A percentile compares a stretch with the other conserved stretches of the same genome.
phyloP scores from a whole-genome alignment of 2,797 vertebrate species.

The Leptatherina wallacei region DNA sequence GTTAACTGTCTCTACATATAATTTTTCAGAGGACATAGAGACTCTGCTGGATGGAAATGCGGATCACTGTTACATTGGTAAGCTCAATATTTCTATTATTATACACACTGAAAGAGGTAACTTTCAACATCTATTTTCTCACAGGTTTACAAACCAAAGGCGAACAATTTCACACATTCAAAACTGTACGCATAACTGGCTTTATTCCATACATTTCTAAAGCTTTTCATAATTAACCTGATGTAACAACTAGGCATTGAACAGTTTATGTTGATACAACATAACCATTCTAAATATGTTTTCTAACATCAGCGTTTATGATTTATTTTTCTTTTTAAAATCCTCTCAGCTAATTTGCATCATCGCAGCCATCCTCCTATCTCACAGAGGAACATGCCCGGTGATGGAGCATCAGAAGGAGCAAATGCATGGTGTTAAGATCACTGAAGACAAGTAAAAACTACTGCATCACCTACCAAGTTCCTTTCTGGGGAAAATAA shows the following conservation, averaged over 20 bases:
- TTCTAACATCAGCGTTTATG: not conserved
- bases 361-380: constrained; percentile 56
- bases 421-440: not conserved
- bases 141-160: not conserved
- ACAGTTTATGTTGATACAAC: too few species aligned
- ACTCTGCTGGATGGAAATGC: constrained; percentile 49
- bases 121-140: not conserved
- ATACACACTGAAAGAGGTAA: not conserved
- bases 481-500: too few species aligned
- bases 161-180: too few species aligned
- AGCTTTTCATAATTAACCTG: too few species aligned
- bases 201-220: too few species aligned
- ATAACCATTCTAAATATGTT: not conserved
- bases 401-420: constrained; percentile 14
- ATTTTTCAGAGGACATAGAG: constrained; percentile 51
- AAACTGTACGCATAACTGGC: too few species aligned
- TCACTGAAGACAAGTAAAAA: constrained; percentile 5
- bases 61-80: constrained; percentile 56
- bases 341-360: constrained; percentile 69
- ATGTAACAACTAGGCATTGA: too few species aligned
- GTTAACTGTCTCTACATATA: not conserved
- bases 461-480: not conserved
- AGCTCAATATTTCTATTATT: not conserved
- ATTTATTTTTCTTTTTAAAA: not conserved
- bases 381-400: constrained; percentile 43